phyloP scores from a whole-genome alignment of 1,140 invertebrate species.

The roundworm (Caenorhabditis elegans) region WBcel235 BX284604.4:1311001-1311500 shows the following conservation, averaged over 20 bases:
- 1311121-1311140: neutral
- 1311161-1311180: neutral
- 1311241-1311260: neutral
- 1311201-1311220: neutral
- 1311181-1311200: neutral
- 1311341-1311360: neutral
- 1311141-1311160: neutral
- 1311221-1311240: neutral
- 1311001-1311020: neutral
- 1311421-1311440: no score
- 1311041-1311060: conserved; percentile 4
- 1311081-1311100: neutral
- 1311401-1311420: no score
- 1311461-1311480: no score
- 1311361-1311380: neutral
- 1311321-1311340: no score
- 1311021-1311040: neutral
- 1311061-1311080: neutral
- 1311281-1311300: no score
- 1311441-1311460: no score
- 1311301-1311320: no score
- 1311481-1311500: neutral
- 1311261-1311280: no score
- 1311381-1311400: neutral
- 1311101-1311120: neutral